These are phyloP conservation scores for Parazoanthus swiftii DNA, from an alignment of 92 coral and sea anemone genomes.

Conservation along the genomic window DNA sequence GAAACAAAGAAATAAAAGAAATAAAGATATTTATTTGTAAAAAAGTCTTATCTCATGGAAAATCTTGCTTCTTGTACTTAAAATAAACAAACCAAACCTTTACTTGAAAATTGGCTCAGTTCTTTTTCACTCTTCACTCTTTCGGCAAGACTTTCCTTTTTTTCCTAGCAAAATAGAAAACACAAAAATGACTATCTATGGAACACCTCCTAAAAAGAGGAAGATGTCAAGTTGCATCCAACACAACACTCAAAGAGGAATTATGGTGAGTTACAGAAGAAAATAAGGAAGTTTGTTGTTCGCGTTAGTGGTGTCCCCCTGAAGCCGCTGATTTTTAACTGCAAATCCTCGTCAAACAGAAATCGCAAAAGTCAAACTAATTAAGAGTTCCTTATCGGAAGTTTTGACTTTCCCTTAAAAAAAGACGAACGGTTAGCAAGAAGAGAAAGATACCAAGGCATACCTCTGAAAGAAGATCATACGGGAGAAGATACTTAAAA, in stretches of 20 bases:
- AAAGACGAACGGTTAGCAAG: background rate
- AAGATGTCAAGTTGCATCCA: background rate
- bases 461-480: slow-evolving; percentile 90
- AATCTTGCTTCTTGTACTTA: too few species aligned
- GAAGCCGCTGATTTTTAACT: background rate
- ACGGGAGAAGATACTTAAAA: slow-evolving; percentile 92
- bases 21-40: too few species aligned
- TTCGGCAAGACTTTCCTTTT: slow-evolving; percentile 57
- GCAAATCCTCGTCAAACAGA: background rate
- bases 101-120: background rate
- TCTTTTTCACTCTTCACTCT: slow-evolving; percentile 46
- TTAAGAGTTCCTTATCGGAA: background rate
- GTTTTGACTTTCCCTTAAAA: background rate
- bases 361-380: too few species aligned
- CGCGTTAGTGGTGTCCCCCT: too few species aligned
- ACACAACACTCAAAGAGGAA: too few species aligned
- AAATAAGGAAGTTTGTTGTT: too few species aligned
- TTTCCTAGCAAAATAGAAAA: slow-evolving; percentile 50
- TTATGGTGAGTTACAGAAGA: too few species aligned
- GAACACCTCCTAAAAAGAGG: background rate
- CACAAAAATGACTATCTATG: background rate
- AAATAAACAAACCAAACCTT: slow-evolving; percentile 6
- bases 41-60: too few species aligned
- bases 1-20: too few species aligned
- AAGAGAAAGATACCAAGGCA: background rate